Conservation (phyloP, 1,140 invertebrate species). For the Telenomus remus region DNA sequence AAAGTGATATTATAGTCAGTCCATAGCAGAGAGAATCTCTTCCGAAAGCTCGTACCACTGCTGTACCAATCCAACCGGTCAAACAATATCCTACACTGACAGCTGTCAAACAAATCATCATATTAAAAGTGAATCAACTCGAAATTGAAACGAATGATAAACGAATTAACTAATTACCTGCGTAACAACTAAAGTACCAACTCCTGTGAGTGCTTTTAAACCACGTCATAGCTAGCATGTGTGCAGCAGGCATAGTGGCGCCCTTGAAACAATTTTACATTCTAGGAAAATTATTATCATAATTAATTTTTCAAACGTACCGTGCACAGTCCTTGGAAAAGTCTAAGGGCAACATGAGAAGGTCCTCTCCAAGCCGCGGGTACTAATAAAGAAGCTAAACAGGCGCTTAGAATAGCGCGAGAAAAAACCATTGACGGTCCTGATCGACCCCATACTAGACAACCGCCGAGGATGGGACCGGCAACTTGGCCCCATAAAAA, state of each 20-base stretch:
- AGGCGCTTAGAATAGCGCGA: conserved; percentile 76
- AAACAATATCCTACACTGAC: conserved; percentile 78
- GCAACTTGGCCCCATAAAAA: conserved; percentile 78
- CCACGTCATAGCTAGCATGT: conserved; percentile 79
- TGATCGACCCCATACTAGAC: conserved; percentile 77
- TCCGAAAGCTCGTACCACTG: conserved; percentile 75
- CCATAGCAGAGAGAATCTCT: conserved; percentile 79
- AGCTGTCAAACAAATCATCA: conserved; percentile 63
- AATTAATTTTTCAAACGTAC: conserved; percentile 65
- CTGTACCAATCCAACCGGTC: conserved; percentile 76
- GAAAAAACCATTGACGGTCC: conserved; percentile 78
- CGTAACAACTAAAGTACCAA: conserved; percentile 78
- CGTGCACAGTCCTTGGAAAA: conserved; percentile 78
- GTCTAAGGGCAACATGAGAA: conserved; percentile 76
- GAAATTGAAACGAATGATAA: no score
- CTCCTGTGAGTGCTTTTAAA: conserved; percentile 78
- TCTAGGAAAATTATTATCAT: no score
- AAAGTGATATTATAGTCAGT: conserved; percentile 75
- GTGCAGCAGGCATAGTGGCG: conserved; percentile 78
- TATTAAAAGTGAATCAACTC: no score
- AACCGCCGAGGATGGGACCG: conserved; percentile 76
- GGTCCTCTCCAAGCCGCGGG: conserved; percentile 78
- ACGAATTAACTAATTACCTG: conserved; percentile 71
- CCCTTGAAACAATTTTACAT: conserved; percentile 66
- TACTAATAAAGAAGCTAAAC: conserved; percentile 75